Evolutionary conservation across 1,140 invertebrate species (phyloP).

Genomic region (Stegodyphus mimosarum): DNA sequence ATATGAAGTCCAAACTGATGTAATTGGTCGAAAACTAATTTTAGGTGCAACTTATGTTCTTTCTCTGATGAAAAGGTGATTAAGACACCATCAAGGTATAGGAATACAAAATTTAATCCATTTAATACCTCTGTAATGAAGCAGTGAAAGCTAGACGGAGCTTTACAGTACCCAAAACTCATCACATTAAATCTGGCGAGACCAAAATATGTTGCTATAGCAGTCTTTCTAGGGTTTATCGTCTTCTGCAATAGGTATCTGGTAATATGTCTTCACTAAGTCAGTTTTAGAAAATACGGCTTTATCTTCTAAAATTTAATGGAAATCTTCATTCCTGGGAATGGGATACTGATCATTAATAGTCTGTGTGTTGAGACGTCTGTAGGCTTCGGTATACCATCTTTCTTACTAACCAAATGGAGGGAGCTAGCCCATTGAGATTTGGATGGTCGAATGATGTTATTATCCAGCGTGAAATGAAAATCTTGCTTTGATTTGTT

Average conservation of each 20-base stretch:
- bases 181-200: neutral
- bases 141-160: slow-evolving; percentile 13
- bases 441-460: slow-evolving; percentile 70
- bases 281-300: slow-evolving; percentile 29
- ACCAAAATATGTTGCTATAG: slow-evolving; percentile 20
- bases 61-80: slow-evolving; percentile 65
- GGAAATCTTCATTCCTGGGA: slow-evolving; percentile 49
- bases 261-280: slow-evolving; percentile 45
- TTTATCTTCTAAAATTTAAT: neutral
- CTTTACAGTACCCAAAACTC: slow-evolving; percentile 4
- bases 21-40: too few species aligned
- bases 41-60: too few species aligned
- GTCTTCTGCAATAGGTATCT: slow-evolving; percentile 27
- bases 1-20: too few species aligned
- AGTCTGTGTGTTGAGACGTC: slow-evolving; percentile 40
- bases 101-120: slow-evolving; percentile 9
- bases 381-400: slow-evolving; percentile 64
- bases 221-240: neutral
- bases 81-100: slow-evolving; percentile 65
- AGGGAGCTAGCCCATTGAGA: slow-evolving; percentile 70
- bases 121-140: slow-evolving; percentile 2
- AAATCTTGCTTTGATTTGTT: slow-evolving; percentile 43
- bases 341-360: slow-evolving; percentile 57
- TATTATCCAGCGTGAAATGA: slow-evolving; percentile 62
- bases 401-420: slow-evolving; percentile 71